Evolutionary conservation across 2,888 invertebrate genomes (phyloP), one percentile per base, ranked within the genome.

Genomic region (Tuta absoluta): DNA sequence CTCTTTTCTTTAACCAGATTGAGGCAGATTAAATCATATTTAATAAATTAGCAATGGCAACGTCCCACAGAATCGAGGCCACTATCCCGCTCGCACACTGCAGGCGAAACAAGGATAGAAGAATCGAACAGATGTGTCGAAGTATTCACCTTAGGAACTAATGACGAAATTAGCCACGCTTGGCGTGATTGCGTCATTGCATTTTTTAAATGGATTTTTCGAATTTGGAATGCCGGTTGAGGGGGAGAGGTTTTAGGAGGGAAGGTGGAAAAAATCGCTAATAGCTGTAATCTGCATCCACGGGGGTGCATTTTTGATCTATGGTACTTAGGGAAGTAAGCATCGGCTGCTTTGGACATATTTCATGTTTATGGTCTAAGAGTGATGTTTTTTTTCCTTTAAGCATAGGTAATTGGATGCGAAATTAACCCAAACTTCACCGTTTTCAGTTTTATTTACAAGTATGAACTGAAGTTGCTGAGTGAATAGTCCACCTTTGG

Each of bases 51-150:
- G 33, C 33, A 8, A 7, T 5, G 33, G 33, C 33, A 5, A 33
- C 10, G 33, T 33, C 10, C 7, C 1, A 10, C 33, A 33, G 33
- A 33, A 33, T 33, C 33, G 33, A 8, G 33, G 33, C 33, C 8
- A 80, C 75, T 78, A 76, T 77, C 79, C 86, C 87, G 82, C 78
- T 83, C 82, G 79, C 85, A 86, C 87, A 86, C 88, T 86, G 84
- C 83, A 74, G 69, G 71, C 7, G 14, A 37, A 48, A 63, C 71
- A 73, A 77, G 81, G 77, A 82, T 80, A 79, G 74, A 76, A 73
- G 71, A 72, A 72, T 72, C 66, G 71, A 80, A 78, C 83, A 81
- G 81, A 82, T 80, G 82, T 81, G 79, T 79, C 78, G 72, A 75
- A 76, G 76, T 77, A 81, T 85, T 24, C 76, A 74, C 71, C 72